Conservation (phyloP, 2,888 invertebrate genomes). For the Saturnia japonica region DNA sequence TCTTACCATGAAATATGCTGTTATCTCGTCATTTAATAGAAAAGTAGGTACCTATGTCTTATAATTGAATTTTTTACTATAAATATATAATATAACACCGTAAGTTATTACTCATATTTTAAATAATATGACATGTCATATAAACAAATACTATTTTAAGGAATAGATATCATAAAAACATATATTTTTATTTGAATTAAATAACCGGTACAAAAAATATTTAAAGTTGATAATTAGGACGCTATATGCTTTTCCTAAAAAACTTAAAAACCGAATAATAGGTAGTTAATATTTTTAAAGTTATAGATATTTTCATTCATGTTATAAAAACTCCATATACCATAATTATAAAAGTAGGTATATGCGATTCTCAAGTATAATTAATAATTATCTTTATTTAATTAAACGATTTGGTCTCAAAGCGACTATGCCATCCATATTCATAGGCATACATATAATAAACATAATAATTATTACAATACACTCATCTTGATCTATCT, state of each 20-base stretch:
- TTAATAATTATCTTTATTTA: no score
- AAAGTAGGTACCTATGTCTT: slow-evolving; percentile 46
- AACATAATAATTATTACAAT: no score
- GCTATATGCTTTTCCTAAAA: neutral
- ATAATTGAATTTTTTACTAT: slow-evolving; percentile 9
- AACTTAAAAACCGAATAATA: neutral
- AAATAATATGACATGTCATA: no score
- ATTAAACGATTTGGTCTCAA: no score
- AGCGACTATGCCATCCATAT: no score
- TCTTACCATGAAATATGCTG: slow-evolving; percentile 67
- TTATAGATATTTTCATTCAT: no score
- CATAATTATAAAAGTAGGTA: no score
- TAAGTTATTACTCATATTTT: slow-evolving; percentile 1
- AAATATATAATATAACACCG: neutral
- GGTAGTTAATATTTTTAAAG: neutral
- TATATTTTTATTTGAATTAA: neutral
- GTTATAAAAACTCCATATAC: no score
- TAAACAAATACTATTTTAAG: neutral
- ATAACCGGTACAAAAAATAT: neutral
- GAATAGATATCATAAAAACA: neutral
- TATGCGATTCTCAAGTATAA: no score
- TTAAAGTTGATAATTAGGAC: neutral
- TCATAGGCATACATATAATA: no score
- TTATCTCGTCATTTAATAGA: slow-evolving; percentile 60
- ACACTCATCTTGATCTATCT: no score